Base-by-base conservation (phyloP, 2,113 vertebrate genomes). In the Neomonachus schauinslandi region DNA sequence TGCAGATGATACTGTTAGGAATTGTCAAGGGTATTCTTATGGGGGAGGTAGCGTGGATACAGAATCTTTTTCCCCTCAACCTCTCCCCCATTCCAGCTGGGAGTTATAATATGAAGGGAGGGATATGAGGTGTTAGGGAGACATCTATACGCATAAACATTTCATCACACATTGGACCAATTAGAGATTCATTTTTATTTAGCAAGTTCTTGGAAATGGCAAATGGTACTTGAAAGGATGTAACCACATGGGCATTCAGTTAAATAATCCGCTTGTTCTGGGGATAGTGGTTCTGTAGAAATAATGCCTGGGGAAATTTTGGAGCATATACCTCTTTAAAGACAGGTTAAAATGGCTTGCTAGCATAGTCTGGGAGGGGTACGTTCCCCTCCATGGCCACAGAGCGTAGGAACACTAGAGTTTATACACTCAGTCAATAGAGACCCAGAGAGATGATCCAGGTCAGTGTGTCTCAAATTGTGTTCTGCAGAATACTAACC, bases 141-240 rank as follows among this genome's bases (percentile, higher is more conserved):
- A 3, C n/a, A 53, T 53, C 39, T 81, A 1, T 33, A 65, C 2
- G 22, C 9, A 7, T 33, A 46, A 84, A 61, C 21, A 22, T 36
- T 31, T 79, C 21, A 55, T 77, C 42, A 36, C 9, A 82, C 4
- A 13, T 51, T 42, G 77, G 83, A 69, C 15, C 31, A 74, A 14
- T 49, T 77, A 55, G 80, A 91, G 36, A 57, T 39, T 65, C 51
- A 42, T 31, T 67, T 89, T 80, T 71, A 53, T 80, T 89, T 85
- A 85, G 10, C 49, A 42, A 79, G 36, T 31, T 80, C 14, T 79
- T 89, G 72, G 65, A 88, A 88, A 76, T 55, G 31, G 74, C 51
- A 87, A 87, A 31, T 85, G 67, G 59, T 46, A 26, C n/a, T 77
- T 76, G 55, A 95, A 55, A 84, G 24, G 39, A 88, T 96, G 22